These are phyloP conservation scores for Falcunculus frontatus DNA, from an alignment of 2,113 vertebrate genomes.

Conservation along the genomic window DNA sequence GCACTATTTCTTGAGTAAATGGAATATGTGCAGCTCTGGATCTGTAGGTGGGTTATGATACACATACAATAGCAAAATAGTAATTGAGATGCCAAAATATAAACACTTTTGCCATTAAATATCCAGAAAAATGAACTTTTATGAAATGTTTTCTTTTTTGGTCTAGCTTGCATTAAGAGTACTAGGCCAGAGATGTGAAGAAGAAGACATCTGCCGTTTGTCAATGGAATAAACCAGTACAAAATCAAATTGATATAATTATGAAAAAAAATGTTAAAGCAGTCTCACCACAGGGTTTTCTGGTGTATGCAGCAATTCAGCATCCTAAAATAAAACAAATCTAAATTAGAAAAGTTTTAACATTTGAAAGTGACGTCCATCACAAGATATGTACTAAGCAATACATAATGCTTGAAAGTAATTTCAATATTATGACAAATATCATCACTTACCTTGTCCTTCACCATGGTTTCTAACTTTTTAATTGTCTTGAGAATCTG, in stretches of 20 bases:
- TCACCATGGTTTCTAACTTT: slow-evolving; percentile 35
- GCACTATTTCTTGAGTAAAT: background rate
- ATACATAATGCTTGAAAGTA: background rate
- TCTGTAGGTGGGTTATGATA: background rate
- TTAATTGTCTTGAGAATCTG: slow-evolving; percentile 36
- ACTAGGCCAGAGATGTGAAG: background rate
- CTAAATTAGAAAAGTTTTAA: slow-evolving; percentile 31
- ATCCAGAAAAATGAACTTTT: background rate
- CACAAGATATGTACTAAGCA: background rate
- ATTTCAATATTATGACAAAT: background rate
- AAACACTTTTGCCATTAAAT: background rate
- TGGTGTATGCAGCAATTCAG: slow-evolving; percentile 63
- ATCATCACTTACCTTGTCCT: slow-evolving; percentile 58
- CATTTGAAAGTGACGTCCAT: background rate
- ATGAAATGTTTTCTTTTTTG: background rate
- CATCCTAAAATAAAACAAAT: slow-evolving; percentile 69
- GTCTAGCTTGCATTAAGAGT: background rate
- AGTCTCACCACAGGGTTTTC: slow-evolving; percentile 68
- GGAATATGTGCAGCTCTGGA: background rate
- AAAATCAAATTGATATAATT: background rate
- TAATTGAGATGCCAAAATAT: background rate
- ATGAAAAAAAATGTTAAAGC: slow-evolving; percentile 20
- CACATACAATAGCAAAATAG: background rate
- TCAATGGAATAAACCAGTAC: background rate
- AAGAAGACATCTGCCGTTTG: background rate